These are phyloP conservation scores for Acronicta psi DNA, from an alignment of 2,888 invertebrate genomes.

Conservation along the genomic window DNA sequence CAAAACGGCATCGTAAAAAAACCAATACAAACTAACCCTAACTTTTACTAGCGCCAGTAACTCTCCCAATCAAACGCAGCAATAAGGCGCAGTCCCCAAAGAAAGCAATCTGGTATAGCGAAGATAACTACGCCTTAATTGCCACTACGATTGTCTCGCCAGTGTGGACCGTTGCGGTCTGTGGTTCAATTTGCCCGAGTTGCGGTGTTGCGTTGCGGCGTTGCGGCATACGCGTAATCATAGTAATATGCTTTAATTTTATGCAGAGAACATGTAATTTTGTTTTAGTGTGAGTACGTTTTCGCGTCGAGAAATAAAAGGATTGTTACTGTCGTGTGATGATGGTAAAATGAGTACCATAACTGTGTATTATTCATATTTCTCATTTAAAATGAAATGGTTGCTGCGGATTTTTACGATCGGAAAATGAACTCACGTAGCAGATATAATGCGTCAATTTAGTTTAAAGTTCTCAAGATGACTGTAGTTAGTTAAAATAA, in stretches of 20 bases:
- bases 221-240: slow-evolving; percentile 44
- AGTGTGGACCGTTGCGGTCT: slow-evolving; percentile 56
- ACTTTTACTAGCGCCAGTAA: slow-evolving; percentile 46
- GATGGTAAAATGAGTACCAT: neutral
- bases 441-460: too few species aligned
- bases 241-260: slow-evolving; percentile 47
- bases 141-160: slow-evolving; percentile 70
- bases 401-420: too few species aligned
- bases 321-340: slow-evolving; percentile 1
- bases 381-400: neutral
- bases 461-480: too few species aligned
- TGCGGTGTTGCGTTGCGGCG: slow-evolving; percentile 23
- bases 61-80: slow-evolving; percentile 60
- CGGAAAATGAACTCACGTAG: too few species aligned
- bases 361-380: neutral
- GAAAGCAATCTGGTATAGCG: slow-evolving; percentile 75
- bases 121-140: slow-evolving; percentile 76
- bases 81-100: slow-evolving; percentile 68
- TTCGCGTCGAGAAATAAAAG: slow-evolving; percentile 22
- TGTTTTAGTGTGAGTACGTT: slow-evolving; percentile 37
- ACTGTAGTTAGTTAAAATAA: too few species aligned
- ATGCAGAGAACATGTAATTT: slow-evolving; percentile 36
- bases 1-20: slow-evolving; percentile 7
- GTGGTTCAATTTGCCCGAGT: slow-evolving; percentile 57
- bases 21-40: slow-evolving; percentile 1